Conservation (phyloP, 2,113 vertebrate genomes). For the Neolamprologus devosi region DNA sequence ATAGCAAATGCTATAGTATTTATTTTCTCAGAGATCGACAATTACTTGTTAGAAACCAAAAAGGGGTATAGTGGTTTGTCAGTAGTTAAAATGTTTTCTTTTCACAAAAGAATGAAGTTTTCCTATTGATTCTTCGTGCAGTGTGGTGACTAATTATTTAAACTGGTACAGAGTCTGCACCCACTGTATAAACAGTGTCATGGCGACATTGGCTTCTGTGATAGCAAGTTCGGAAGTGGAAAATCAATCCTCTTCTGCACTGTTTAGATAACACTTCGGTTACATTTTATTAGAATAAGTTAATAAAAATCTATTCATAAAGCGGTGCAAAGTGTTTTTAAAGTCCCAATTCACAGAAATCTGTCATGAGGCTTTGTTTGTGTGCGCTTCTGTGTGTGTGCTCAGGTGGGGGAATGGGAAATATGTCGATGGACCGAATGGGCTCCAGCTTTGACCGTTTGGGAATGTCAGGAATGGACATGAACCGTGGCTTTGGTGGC, state of each 20-base stretch:
- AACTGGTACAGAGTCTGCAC: not conserved
- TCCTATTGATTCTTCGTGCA: not conserved
- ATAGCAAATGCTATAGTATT: not conserved
- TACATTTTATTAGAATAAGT: not conserved
- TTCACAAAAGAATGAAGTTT: not conserved
- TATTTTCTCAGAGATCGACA: not conserved
- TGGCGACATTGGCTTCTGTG: not conserved
- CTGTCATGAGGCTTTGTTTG: not conserved
- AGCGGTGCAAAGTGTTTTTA: not conserved
- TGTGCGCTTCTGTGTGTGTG: not conserved
- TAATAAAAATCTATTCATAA: not conserved
- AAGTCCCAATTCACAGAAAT: not conserved
- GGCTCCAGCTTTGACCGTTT: conserved; percentile 86
- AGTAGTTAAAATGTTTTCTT: not conserved
- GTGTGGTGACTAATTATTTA: not conserved
- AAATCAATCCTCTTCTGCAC: not conserved
- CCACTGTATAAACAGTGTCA: not conserved
- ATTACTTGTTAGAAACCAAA: not conserved
- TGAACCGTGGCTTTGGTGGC: conserved; percentile 84
- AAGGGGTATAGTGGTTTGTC: not conserved
- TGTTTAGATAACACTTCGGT: not conserved
- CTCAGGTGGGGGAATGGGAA: conserved; percentile 82
- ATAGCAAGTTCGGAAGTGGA: not conserved
- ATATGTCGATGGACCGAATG: conserved; percentile 88
- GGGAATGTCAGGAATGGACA: conserved; percentile 83